Base-by-base conservation (phyloP, 2,797 vertebrate genomes). In the Gorsachius magnificus region DNA sequence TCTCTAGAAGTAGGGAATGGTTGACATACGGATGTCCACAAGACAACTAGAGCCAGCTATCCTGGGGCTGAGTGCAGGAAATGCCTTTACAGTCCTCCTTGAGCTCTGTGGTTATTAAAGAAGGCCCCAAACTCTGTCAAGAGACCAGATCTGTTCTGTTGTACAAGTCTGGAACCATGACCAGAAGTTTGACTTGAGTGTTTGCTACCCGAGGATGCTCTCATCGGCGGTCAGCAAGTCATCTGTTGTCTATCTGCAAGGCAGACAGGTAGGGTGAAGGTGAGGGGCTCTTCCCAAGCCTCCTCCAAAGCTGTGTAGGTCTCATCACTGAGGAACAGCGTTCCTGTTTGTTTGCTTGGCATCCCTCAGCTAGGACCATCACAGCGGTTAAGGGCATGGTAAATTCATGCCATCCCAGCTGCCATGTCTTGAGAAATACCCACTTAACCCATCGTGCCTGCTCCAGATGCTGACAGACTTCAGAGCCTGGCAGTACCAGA, bases 141-240 rank as follows among this genome's bases (percentile, higher is more conserved):
- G 56, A 61, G 41, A 35, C 16, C 22, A 54, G 3, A 46, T 2
- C 46, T 31, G 1, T 48, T 60, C 65, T 48, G 2, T 48, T 18
- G 0, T 43, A 13, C 1, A 10, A 70, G 19, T 65, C 53, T 12
- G 4, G 53, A 87, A 36, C 12, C 1, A 0, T 21, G n/a, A 48
- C n/a, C 53, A 72, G 9, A 83, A 86, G 65, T 57, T 60, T 51
- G 41, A 0, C 41, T n/a, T 26, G 28, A 71, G 7, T 2, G 0
- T 78, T 90, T 75, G 6, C 45, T 33, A 13, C 11, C 10, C 3
- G 0, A 53, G 50, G 26, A 43, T 69, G 64, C 4, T 83, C 18
- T 57, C 25, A 12, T 0, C 1, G 11, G 8, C 3, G 6, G 26
- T 63, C 58, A 94, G 68, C 22, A 85, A 74, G 18, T 22, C 5